Base-by-base conservation (phyloP, 2,888 invertebrate genomes). In the Drosophila glabriapex region DNA sequence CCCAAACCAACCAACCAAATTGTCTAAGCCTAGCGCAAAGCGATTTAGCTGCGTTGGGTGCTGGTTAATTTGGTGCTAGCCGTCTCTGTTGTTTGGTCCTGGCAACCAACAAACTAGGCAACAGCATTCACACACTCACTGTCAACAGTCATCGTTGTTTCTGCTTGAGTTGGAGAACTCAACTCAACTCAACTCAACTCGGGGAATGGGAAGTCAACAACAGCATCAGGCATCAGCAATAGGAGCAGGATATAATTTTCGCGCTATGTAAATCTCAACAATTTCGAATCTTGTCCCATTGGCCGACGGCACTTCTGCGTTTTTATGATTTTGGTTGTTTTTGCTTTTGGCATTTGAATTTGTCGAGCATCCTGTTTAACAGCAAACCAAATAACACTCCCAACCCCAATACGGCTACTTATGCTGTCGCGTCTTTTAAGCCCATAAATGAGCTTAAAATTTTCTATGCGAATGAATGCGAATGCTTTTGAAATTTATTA, bases 371-470 rank as follows among this genome's bases (percentile, higher is more conserved):
- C 85, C 85, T 81, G 83, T 79, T 85, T 80, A 64, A 52, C 66
- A 52, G 77, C 65, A 39, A 55, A 46, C 29, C 43, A 16, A 46
- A 31, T 28, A 16, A 22, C 37, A 33, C 39, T 6, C 22, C 37
- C 50, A 50, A 5, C 12, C 50, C 16, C n/a, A 6, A 14, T n/a
- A 16, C 9, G 19, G 31, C 25, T 37, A 39, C 52, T 59, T 7
- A 29, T 25, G n/a, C 43, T 67, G 64, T 66, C 75, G 69, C 69
- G 68, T 74, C 80, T 82, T 84, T 86, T 92, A 91, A 92, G 92
- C 92, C 91, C 87, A 92, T 91, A 91, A 92, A 92, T 90, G 91
- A 90, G 92, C 92, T 92, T 91, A 92, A 82, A 91, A 92, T 92
- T 91, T 92, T 92, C 92, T 91, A 90, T 91, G 90, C 82, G 91